Percentiles rank a stretch among this genome's conserved stretches.
phyloP scores from a whole-genome alignment of 1,140 invertebrate species.

The Magallana gigas region DNA sequence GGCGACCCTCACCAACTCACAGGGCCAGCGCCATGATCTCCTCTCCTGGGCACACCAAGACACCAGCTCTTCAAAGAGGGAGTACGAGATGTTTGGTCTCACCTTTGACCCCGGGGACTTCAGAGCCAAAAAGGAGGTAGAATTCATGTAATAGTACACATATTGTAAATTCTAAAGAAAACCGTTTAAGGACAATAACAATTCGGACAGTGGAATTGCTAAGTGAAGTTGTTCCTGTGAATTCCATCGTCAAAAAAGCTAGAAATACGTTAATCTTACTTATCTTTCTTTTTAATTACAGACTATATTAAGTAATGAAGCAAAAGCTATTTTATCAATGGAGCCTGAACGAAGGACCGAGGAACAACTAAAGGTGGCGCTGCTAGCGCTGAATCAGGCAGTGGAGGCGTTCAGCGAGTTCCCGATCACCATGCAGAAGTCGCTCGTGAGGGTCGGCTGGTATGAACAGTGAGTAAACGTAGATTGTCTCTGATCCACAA shows the following conservation, averaged over 20 bases:
- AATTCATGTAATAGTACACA: not conserved
- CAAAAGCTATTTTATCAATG: conserved; percentile 72
- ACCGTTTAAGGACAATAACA: too few species aligned
- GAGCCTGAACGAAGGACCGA: conserved; percentile 69
- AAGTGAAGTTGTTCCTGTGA: too few species aligned
- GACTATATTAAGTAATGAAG: conserved; percentile 73
- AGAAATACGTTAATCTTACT: too few species aligned
- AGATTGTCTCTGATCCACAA: not conserved
- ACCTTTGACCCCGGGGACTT: conserved; percentile 69
- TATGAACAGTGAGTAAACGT: conserved; percentile 75
- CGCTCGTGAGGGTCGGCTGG: conserved; percentile 74
- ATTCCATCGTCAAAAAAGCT: too few species aligned
- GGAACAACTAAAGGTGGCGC: conserved; percentile 72
- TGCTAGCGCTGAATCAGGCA: conserved; percentile 71
- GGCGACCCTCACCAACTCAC: conserved; percentile 62
- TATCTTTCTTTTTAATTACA: conserved; percentile 48
- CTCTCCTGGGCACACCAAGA: conserved; percentile 70
- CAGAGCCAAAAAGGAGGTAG: conserved; percentile 69
- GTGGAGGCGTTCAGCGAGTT: conserved; percentile 76
- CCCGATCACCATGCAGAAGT: conserved; percentile 75
- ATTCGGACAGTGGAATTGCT: too few species aligned
- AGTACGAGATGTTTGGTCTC: conserved; percentile 67
- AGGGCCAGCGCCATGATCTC: conserved; percentile 56
- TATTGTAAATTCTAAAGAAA: not conserved
- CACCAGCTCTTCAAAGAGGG: conserved; percentile 58